Percentiles rank a stretch among this genome's conserved stretches.
These are phyloP conservation scores for Arctia plantaginis DNA, from an alignment of 2,888 invertebrate species.

Conservation along the genomic window DNA sequence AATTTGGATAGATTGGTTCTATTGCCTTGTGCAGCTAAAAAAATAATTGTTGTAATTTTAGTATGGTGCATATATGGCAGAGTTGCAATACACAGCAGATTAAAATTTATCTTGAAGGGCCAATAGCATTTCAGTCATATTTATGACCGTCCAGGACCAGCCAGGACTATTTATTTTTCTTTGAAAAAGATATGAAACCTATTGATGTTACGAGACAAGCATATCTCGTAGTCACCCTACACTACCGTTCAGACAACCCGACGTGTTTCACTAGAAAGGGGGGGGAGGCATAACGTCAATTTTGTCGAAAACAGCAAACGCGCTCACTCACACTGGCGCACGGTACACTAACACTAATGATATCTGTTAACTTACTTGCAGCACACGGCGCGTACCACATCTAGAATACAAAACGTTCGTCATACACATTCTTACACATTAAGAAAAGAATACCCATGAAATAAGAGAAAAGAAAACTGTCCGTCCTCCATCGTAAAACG, in stretches of 20 bases:
- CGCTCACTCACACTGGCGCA: constrained; percentile 14
- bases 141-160: neutral
- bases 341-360: constrained; percentile 21
- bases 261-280: neutral
- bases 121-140: neutral
- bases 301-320: constrained; percentile 10
- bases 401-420: constrained; percentile 23
- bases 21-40: no score
- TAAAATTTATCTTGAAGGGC: neutral
- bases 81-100: neutral
- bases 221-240: neutral
- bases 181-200: neutral
- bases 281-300: neutral
- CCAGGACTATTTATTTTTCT: neutral
- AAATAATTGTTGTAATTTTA: no score
- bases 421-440: constrained; percentile 12
- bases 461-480: neutral
- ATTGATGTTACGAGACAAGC: neutral
- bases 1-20: neutral
- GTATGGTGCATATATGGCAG: no score
- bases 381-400: constrained; percentile 25
- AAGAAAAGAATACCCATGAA: constrained; percentile 10
- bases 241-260: constrained; percentile 10
- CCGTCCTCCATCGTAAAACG: neutral
- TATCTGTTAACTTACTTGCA: constrained; percentile 29